A percentile compares a stretch with the other conserved stretches of the same genome.
Conservation (phyloP, 2,888 invertebrate species). For the Liodrosophila aerea region DNA sequence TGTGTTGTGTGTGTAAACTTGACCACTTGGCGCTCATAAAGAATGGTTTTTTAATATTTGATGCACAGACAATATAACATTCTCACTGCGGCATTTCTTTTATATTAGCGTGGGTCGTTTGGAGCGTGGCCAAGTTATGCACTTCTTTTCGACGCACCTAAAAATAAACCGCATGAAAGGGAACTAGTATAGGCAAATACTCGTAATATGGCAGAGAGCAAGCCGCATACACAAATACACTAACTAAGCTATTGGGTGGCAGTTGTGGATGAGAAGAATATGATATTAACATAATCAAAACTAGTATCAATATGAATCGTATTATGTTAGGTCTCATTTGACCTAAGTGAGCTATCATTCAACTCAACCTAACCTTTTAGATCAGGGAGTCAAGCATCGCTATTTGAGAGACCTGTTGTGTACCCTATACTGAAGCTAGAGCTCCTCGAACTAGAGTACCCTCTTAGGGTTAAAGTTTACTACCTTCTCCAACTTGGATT, state of each 20-base stretch:
- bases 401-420: too few relatives aligned
- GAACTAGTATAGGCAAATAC: constrained; percentile 21
- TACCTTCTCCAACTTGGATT: too few relatives aligned
- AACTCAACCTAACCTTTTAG: too few relatives aligned
- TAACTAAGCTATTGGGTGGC: background rate
- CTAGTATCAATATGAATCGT: too few relatives aligned
- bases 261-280: too few relatives aligned
- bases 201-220: background rate
- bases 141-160: constrained; percentile 57
- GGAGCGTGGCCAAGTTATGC: constrained; percentile 74
- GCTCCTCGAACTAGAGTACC: too few relatives aligned
- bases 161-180: constrained; percentile 64
- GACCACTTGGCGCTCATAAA: constrained; percentile 70
- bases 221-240: constrained; percentile 12
- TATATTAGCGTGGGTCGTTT: constrained; percentile 64
- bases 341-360: too few relatives aligned
- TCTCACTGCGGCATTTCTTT: constrained; percentile 42
- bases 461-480: too few relatives aligned
- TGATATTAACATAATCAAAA: too few relatives aligned
- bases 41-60: constrained; percentile 68
- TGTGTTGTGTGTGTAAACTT: constrained; percentile 48
- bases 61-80: constrained; percentile 55
- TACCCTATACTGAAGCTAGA: too few relatives aligned
- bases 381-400: too few relatives aligned
- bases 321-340: too few relatives aligned